A percentile compares a stretch with the other conserved stretches of the same genome.
phyloP scores from a whole-genome alignment of 2,888 invertebrate species.

The Liodrosophila aerea region DNA sequence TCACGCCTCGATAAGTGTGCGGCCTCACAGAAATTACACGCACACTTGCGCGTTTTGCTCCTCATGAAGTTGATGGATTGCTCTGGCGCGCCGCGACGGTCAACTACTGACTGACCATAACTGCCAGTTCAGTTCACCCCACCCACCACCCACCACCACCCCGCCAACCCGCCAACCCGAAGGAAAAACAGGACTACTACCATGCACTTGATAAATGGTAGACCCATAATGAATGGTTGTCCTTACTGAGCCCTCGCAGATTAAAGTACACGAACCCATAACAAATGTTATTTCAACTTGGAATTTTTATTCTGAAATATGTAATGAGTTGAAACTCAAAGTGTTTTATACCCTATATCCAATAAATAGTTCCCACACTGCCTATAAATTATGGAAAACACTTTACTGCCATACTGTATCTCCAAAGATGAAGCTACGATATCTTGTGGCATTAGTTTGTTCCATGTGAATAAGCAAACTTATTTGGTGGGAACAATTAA shows the following conservation, averaged over 20 bases:
- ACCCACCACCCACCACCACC: background rate
- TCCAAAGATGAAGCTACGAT: conserved; percentile 18
- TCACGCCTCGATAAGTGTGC: conserved; percentile 55
- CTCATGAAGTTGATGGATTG: conserved; percentile 53
- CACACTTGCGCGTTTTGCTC: conserved; percentile 52
- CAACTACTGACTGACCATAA: conserved; percentile 50
- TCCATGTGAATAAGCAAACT: conserved; percentile 16
- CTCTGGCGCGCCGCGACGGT: conserved; percentile 29
- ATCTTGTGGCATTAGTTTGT: background rate
- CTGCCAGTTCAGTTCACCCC: conserved; percentile 32
- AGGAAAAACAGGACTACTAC: conserved; percentile 16
- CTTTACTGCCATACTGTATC: background rate
- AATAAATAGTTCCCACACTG: background rate
- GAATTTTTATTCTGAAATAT: too few relatives aligned
- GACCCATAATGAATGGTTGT: conserved; percentile 51
- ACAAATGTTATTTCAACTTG: conserved; percentile 10
- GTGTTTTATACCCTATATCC: background rate
- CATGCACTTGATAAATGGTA: conserved; percentile 51
- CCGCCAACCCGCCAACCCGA: background rate
- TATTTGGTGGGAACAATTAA: conserved; percentile 43
- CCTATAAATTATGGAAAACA: conserved; percentile 6
- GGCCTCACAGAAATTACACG: conserved; percentile 57
- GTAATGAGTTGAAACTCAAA: background rate
- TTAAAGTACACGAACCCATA: conserved; percentile 33
- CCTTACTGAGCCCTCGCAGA: conserved; percentile 14